phyloP scores from a whole-genome alignment of 2,113 vertebrate species.

The Xiphophorus hellerii region DNA sequence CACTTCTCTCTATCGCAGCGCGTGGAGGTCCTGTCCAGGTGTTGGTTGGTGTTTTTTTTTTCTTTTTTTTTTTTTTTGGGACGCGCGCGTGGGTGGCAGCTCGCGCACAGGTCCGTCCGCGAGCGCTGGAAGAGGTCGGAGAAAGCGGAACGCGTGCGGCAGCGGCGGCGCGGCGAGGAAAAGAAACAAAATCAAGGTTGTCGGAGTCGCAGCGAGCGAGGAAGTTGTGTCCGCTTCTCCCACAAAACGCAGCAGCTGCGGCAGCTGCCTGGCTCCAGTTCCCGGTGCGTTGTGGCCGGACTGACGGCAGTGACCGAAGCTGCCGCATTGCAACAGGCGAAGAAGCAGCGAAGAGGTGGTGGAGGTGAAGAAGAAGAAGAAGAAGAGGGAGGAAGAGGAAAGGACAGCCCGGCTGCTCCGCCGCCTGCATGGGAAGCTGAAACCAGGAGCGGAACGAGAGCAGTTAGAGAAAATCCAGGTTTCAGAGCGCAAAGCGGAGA shows the following conservation, averaged over 20 bases:
- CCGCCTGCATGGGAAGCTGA: constrained; percentile 69
- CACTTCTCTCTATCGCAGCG: constrained; percentile 48
- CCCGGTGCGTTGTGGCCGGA: constrained; percentile 11
- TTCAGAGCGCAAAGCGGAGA: constrained; percentile 74
- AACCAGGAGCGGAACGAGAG: constrained; percentile 59
- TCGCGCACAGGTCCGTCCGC: constrained; percentile 46
- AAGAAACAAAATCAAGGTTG: constrained; percentile 6
- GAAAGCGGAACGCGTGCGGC: constrained; percentile 7
- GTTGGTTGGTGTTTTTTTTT: constrained; percentile 15
- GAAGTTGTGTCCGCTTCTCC: constrained; percentile 71
- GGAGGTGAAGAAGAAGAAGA: constrained; percentile 39
- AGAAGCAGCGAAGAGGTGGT: constrained; percentile 72
- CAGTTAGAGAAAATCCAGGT: constrained; percentile 2
- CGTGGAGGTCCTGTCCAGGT: constrained; percentile 47
- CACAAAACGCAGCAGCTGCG: constrained; percentile 19
- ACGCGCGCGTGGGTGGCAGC: constrained; percentile 60
- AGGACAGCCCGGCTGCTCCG: constrained; percentile 55
- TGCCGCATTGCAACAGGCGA: constrained; percentile 98
- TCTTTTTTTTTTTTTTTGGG: too few species aligned
- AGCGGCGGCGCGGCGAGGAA: constrained; percentile 6
- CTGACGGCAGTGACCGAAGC: constrained; percentile 62
- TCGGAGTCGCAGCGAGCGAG: not conserved
- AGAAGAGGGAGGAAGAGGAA: constrained; percentile 46
- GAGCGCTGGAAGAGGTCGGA: constrained; percentile 31
- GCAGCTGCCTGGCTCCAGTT: constrained; percentile 12